Evolutionary conservation across 2,888 invertebrate species (phyloP), one percentile per base, ranked within the genome.

Genomic region (Elmis aenea): DNA sequence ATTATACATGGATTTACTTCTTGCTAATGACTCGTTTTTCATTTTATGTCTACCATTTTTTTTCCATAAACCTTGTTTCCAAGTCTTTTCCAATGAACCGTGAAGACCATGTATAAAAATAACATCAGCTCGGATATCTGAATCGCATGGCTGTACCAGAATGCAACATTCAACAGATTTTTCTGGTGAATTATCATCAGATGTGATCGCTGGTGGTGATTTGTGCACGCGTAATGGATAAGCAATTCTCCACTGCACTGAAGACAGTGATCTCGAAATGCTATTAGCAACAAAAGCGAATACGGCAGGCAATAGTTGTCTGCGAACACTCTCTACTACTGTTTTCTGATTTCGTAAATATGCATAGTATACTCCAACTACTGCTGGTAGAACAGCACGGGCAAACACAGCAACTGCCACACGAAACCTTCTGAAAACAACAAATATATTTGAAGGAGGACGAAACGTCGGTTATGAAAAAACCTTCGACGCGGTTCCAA

Each of bases 51-150:
- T 8, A 55, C 62, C 27, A 61, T 70, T 58, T 13, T 62, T 42
- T n/a, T n/a, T n/a, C 83, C 83, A 83, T 14, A 77, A 71, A 0
- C 84, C 84, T 59, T 89, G 88, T 26, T 85, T 74, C 90, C 90
- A 91, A 0, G 90, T 90, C 55, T 84, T 84, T 11, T 79, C 76
- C 15, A 85, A 71, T 0, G 88, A 88, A 1, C 85, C 87, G 55
- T 83, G 79, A 1, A 87, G 67, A 2, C 88, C 91, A 57, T 92
- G 91, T 1, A 91, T 78, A 56, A 92, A 87, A 11, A 92, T 77
- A 12, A 91, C 77, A 58, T 92, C 91, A 2, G 75, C 75, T 3
- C 42, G 42, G 10, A 59, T 52, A 13, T 32, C 29, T 8, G 28
- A 50, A 13, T 46, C 37, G 25, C 50, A 42, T 2, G 69, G 69